These are phyloP conservation scores for Drosophila nigricruria DNA, from an alignment of 2,888 invertebrate genomes.

Conservation along the genomic window DNA sequence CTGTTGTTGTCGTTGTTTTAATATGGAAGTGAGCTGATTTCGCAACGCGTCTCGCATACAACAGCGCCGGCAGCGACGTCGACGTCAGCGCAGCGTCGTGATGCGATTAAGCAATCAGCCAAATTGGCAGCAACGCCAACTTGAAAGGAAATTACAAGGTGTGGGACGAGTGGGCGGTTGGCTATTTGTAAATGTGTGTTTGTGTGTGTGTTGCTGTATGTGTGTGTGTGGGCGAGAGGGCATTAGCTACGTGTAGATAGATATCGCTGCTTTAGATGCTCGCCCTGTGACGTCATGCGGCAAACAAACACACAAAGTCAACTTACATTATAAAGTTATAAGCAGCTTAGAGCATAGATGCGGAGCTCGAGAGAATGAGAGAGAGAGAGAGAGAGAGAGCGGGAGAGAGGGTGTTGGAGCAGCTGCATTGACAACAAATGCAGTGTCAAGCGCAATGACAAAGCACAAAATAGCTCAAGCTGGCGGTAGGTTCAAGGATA, in stretches of 20 bases:
- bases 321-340: constrained; percentile 55
- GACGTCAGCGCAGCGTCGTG: constrained; percentile 60
- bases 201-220: constrained; percentile 3
- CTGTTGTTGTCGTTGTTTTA: constrained; percentile 38
- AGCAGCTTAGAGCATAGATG: constrained; percentile 22
- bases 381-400: neutral
- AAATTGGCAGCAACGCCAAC: constrained; percentile 80
- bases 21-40: constrained; percentile 68
- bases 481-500: constrained; percentile 14
- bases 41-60: constrained; percentile 47
- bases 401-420: neutral
- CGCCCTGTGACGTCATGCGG: constrained; percentile 44
- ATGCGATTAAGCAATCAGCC: constrained; percentile 80
- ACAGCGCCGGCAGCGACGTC: constrained; percentile 19
- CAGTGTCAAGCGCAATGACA: constrained; percentile 29
- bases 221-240: constrained; percentile 5
- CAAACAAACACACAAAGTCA: constrained; percentile 55
- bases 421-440: constrained; percentile 20
- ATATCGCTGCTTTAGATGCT: constrained; percentile 48
- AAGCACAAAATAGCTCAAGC: constrained; percentile 6
- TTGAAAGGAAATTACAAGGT: constrained; percentile 80
- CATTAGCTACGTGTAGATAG: constrained; percentile 57
- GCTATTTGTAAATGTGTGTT: constrained; percentile 2
- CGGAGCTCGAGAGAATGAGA: neutral
- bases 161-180: constrained; percentile 9